A percentile compares a stretch with the other conserved stretches of the same genome.
Conservation (phyloP, 2,888 invertebrate genomes). For the Catocala fraxini region DNA sequence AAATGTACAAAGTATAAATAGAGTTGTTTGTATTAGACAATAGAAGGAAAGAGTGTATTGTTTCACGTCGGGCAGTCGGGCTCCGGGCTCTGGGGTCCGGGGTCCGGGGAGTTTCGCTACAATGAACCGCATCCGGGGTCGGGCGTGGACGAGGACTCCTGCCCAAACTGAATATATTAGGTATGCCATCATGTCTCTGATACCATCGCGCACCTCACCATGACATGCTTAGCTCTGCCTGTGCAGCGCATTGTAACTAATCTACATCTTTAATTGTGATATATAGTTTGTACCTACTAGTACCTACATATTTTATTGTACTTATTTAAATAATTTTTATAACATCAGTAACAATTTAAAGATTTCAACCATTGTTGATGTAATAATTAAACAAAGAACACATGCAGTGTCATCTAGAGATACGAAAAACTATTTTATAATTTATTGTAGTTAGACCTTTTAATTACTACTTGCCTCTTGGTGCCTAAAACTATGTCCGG, state of each 20-base stretch:
- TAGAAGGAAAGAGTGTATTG: slow-evolving; percentile 85
- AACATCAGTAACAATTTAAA: too few relatives aligned
- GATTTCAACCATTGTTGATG: too few relatives aligned
- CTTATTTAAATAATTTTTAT: too few relatives aligned
- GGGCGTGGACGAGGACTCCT: slow-evolving; percentile 57
- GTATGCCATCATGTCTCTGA: slow-evolving; percentile 42
- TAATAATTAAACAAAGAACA: too few relatives aligned
- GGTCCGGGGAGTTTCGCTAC: slow-evolving; percentile 86
- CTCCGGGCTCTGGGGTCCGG: slow-evolving; percentile 63
- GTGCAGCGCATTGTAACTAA: slow-evolving; percentile 2
- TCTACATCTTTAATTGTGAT: slow-evolving; percentile 18
- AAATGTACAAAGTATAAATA: slow-evolving; percentile 48
- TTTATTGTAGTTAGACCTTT: too few relatives aligned
- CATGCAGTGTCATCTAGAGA: too few relatives aligned
- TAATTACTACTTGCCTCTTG: too few relatives aligned
- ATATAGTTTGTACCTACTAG: slow-evolving; percentile 5
- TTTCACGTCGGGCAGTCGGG: slow-evolving; percentile 58
- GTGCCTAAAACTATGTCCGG: too few relatives aligned
- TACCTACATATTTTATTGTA: neutral
- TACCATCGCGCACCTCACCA: slow-evolving; percentile 28
- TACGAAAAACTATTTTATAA: too few relatives aligned
- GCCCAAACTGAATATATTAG: slow-evolving; percentile 62
- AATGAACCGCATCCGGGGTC: slow-evolving; percentile 84
- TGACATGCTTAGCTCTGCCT: slow-evolving; percentile 15
- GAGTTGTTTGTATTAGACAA: slow-evolving; percentile 71